Conservation (phyloP, 1,140 invertebrate species). For the Cyclina sinensis region DNA sequence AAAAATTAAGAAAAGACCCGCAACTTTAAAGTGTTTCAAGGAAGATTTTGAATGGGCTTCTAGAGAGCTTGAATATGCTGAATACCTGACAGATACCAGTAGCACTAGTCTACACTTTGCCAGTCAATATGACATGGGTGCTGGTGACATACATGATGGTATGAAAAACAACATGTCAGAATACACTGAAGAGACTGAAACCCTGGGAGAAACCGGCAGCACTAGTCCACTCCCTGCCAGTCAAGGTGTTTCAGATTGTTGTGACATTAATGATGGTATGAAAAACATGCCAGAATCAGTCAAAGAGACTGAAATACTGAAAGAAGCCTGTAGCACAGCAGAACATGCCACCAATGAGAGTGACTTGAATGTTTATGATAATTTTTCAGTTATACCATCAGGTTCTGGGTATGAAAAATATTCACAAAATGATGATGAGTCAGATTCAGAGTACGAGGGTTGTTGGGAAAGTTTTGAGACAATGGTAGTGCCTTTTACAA, state of each 20-base stretch:
- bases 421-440: not conserved
- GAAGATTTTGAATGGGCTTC: slow-evolving; percentile 10
- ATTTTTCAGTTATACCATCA: no score
- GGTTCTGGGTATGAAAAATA: no score
- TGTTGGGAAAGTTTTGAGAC: no score
- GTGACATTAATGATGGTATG: not conserved
- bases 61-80: not conserved
- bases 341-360: not conserved
- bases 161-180: not conserved
- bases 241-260: not conserved
- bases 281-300: slow-evolving; percentile 11
- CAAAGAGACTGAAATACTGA: not conserved
- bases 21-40: slow-evolving; percentile 19
- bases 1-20: not conserved
- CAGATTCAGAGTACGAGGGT: slow-evolving; percentile 5
- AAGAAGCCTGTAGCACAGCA: not conserved
- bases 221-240: not conserved
- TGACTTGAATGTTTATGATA: no score
- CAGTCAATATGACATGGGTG: not conserved
- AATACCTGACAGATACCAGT: not conserved
- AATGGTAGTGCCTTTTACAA: no score
- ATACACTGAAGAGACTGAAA: no score
- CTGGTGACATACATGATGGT: not conserved
- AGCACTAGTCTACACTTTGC: not conserved
- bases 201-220: not conserved